phyloP scores from a whole-genome alignment of 2,888 invertebrate species.

The Polyommatus iphigenia region DNA sequence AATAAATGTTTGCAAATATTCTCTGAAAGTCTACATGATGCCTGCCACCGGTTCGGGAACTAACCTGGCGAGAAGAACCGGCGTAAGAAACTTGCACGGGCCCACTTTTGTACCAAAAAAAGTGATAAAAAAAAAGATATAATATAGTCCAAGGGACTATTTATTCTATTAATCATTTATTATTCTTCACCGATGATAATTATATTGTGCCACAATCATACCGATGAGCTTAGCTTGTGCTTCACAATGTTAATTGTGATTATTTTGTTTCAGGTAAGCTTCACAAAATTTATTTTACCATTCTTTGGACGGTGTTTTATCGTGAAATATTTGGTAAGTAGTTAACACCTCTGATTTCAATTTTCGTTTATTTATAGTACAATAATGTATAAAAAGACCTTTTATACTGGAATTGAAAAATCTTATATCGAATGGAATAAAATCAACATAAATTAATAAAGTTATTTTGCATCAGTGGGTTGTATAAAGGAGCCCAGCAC shows the following conservation, averaged over 20 bases:
- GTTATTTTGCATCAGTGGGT: slow-evolving; percentile 23
- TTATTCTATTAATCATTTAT: background rate
- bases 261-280: slow-evolving; percentile 36
- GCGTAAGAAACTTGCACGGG: too few species aligned
- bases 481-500: slow-evolving; percentile 33
- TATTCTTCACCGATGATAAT: background rate
- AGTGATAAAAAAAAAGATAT: too few species aligned
- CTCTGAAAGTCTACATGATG: too few species aligned
- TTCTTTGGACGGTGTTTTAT: background rate
- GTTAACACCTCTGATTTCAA: background rate
- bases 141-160: too few species aligned
- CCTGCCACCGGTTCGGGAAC: too few species aligned
- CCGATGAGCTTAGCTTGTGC: background rate
- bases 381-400: background rate
- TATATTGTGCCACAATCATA: background rate
- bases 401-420: background rate
- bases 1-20: too few species aligned
- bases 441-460: slow-evolving; percentile 29
- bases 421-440: slow-evolving; percentile 18
- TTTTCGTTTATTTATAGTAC: background rate
- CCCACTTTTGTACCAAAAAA: too few species aligned
- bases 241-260: background rate
- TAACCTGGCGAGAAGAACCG: too few species aligned
- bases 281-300: background rate
- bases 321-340: too few species aligned